Base-by-base conservation (phyloP, 2,113 vertebrate genomes). In the Mesoclemmys tuberculata region DNA sequence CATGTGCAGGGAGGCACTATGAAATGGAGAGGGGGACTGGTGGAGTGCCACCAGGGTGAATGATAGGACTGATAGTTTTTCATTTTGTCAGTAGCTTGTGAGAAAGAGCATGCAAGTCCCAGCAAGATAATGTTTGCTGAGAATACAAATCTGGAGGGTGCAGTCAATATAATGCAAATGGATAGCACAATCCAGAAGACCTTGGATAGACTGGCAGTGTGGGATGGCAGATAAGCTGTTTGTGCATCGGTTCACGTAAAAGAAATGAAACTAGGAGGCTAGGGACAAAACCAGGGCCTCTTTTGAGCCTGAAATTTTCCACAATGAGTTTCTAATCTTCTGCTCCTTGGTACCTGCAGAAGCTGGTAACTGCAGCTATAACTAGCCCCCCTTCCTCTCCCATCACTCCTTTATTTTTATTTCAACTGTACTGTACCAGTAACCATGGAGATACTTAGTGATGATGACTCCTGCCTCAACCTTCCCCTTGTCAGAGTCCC, bases 371-470 rank as follows among this genome's bases (percentile, higher is more conserved):
- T 80, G 52, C 80, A 87, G 78, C 77, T 74, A 38, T 86, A 55
- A 61, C 64, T 55, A 4, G 2, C 83, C 93, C 52, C 38, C 55
- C 89, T 46, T 46, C 46, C 46, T 82, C 61, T 58, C 91, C 79
- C 80, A 14, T 84, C 79, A 92, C 89, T 61, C 83, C 46, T 84
- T 89, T 89, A 11, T 91, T 94, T 92, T 87, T 94, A 51, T 79
- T 74, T 56, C 26, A 29, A 88, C 91, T 88, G 94, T 92, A 89
- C 88, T 3, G 3, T 94, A 89, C 79, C 31, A 5, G 97, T 97
- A 96, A 98, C 98, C 95, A 97, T 96, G 95, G 97, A 94, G 97
- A 97, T 95, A 48, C 82, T 92, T 52, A 78, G 26, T 71, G 85
- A 27, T 0, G 0, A 61, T 54, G 58, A 51, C 79, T 97, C 52